Percentiles rank a stretch among this genome's conserved stretches.
Conservation (phyloP, 92 coral and sea anemone genomes). For the Meandrina meandrites region DNA sequence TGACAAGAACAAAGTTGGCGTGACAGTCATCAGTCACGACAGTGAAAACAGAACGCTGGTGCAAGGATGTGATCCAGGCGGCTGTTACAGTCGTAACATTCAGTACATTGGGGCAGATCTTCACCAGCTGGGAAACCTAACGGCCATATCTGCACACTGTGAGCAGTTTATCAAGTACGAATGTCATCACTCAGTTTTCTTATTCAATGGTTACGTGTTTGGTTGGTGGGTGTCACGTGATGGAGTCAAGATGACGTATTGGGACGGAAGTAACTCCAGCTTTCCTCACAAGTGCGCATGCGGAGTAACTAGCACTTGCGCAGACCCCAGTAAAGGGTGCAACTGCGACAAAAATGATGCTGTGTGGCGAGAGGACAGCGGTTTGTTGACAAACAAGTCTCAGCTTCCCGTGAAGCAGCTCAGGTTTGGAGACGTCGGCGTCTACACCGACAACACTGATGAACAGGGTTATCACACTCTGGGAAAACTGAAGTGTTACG, state of each 20-base stretch:
- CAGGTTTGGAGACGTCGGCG: not conserved
- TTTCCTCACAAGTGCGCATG: constrained; percentile 3
- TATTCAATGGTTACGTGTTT: too few species aligned
- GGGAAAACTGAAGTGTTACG: too few species aligned
- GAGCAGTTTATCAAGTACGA: constrained; percentile 9
- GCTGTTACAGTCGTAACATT: not conserved
- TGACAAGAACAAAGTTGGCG: not conserved
- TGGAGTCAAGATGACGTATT: too few species aligned
- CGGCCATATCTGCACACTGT: not conserved
- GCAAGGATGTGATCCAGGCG: not conserved
- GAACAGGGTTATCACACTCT: too few species aligned
- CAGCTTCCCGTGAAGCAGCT: not conserved
- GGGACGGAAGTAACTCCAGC: not conserved
- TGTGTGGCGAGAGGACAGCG: too few species aligned
- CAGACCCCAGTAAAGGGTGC: not conserved
- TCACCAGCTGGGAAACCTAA: not conserved
- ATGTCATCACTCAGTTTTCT: too few species aligned
- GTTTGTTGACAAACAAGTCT: constrained; percentile 9
- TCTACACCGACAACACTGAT: too few species aligned
- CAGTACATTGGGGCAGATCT: not conserved
- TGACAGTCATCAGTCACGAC: constrained; percentile 13
- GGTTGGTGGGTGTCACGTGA: too few species aligned
- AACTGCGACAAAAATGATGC: too few species aligned
- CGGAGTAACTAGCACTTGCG: not conserved
- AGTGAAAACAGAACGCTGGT: not conserved